Conservation (phyloP, 2,113 vertebrate species). For the Boleophthalmus pectinirostris region DNA sequence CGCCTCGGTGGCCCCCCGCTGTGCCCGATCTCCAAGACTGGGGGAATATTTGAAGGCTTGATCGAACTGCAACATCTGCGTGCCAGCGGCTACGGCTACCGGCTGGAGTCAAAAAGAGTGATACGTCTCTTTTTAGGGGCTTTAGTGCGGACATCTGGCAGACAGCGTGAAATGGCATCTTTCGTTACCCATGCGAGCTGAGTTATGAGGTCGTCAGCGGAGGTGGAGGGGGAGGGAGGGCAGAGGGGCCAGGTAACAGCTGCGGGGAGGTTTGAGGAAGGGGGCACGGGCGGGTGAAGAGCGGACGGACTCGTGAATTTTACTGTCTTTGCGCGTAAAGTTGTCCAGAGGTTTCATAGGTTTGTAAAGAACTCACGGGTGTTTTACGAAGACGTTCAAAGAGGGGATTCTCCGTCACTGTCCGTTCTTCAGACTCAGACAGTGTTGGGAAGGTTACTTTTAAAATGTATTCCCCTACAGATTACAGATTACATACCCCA, state of each 20-base stretch:
- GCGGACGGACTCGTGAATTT: background rate
- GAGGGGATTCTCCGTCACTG: too few species aligned
- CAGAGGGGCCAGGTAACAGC: constrained; percentile 50
- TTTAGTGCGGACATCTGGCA: constrained; percentile 63
- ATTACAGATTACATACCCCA: too few species aligned
- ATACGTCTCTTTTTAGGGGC: constrained; percentile 41
- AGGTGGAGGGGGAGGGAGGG: constrained; percentile 38
- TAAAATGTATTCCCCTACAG: too few species aligned
- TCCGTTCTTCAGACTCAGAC: too few species aligned
- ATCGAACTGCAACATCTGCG: constrained; percentile 40
- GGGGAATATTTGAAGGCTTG: constrained; percentile 14
- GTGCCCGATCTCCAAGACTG: constrained; percentile 1
- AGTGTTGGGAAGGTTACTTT: too few species aligned
- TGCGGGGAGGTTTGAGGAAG: constrained; percentile 34
- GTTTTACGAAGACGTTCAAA: too few species aligned
- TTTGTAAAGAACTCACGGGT: background rate
- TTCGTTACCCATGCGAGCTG: constrained; percentile 40
- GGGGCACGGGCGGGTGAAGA: background rate
- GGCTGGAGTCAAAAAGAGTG: constrained; percentile 34
- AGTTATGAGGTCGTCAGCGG: constrained; percentile 49
- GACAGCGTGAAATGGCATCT: constrained; percentile 51
- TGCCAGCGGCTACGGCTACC: background rate
- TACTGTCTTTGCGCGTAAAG: background rate
- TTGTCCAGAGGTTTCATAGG: background rate
- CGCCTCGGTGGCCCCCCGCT: constrained; percentile 19